Base-by-base conservation (phyloP, 2,113 vertebrate species). In the Oreotrochilus melanogaster region DNA sequence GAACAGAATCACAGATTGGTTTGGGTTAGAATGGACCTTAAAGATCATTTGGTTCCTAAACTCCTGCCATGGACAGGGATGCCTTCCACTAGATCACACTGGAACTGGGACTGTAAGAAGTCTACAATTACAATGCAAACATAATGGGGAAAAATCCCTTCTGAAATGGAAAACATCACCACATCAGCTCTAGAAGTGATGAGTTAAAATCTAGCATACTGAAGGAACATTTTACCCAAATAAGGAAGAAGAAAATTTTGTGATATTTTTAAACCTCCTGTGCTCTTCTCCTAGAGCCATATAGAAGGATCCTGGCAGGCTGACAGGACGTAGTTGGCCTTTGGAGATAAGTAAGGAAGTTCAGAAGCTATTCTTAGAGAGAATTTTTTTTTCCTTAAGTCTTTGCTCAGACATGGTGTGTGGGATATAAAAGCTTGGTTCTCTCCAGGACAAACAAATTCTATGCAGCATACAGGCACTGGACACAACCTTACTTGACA, bases 121-220 rank as follows among this genome's bases (percentile, higher is more conserved):
- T 16, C 33, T 4, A 14, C 4, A 84, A 51, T 39, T 75, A 75
- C 61, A 51, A 78, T 30, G 10, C 39, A 67, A 12, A 18, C 7
- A 74, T 28, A 14, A 37, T 11, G 2, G 4, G 9, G 7, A 87
- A 70, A 67, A 54, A 25, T 13, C 2, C 1, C 11, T 2, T 6
- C 47, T 37, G 53, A 54, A 79, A 50, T 23, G 25, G 11, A 65
- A 65, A 60, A 39, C 4, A 48, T 48, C 43, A 45, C 0, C 11
- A n/a, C 8, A 60, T n/a, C 4, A 7, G 4, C 8, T 92, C 7
- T 5, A 45, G 2, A 70, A 2, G 3, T 30, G 7, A 30, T 42
- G 18, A 61, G 4, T 35, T 60, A 54, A 5, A 58, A 54, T 30
- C n/a, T 33, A 53, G 13, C 86, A 39, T 6, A 19, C 7, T 12